A percentile compares a stretch with the other conserved stretches of the same genome.
phyloP scores from a whole-genome alignment of 2,797 vertebrate genomes.

The Crocidura indochinensis region DNA sequence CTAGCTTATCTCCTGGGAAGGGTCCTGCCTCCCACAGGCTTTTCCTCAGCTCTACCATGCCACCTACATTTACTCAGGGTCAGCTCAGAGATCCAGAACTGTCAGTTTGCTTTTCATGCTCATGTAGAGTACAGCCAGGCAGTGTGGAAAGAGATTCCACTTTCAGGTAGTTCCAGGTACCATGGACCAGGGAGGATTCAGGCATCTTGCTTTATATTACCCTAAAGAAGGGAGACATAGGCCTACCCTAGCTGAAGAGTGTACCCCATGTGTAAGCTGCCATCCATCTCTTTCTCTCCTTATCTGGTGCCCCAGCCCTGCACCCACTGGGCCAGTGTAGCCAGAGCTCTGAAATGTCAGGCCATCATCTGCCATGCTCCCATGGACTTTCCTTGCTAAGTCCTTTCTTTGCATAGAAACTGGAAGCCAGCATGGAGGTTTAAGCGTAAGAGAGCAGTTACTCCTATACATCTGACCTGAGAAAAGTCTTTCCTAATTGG shows the following conservation, averaged over 20 bases:
- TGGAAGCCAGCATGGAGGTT: no score
- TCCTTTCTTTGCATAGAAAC: no score
- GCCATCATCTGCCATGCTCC: no score
- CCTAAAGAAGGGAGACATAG: not conserved
- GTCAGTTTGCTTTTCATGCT: constrained; percentile 71
- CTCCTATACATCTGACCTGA: no score
- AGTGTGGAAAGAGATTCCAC: constrained; percentile 51
- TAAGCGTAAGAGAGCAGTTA: no score
- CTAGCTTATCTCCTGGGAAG: not conserved
- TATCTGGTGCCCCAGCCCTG: not conserved
- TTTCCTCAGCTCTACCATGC: not conserved
- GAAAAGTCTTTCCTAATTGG: no score
- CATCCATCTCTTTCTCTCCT: no score
- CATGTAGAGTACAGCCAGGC: constrained; percentile 54
- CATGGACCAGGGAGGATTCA: not conserved
- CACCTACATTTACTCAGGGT: not conserved
- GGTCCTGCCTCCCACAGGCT: not conserved
- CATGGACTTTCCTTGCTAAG: no score
- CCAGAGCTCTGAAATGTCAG: no score
- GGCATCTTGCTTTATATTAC: not conserved
- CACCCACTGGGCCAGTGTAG: not conserved
- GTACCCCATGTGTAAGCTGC: no score
- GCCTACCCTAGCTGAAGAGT: not conserved
- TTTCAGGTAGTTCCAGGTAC: not conserved
- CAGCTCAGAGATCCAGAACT: constrained; percentile 69